These are phyloP conservation scores for Drosophila mulleri DNA, from an alignment of 2,888 invertebrate species.

Conservation along the genomic window DNA sequence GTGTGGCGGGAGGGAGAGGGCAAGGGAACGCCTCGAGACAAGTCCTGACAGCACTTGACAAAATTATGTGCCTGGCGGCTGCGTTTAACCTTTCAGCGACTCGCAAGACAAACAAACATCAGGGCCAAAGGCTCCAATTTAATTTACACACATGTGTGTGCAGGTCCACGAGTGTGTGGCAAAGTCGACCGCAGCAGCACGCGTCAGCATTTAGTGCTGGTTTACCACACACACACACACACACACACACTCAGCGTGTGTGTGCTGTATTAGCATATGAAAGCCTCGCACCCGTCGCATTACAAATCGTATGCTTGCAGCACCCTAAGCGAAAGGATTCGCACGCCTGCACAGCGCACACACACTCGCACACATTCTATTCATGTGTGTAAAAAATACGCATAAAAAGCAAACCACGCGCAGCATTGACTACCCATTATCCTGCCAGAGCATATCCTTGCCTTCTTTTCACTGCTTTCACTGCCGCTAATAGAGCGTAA, in stretches of 20 bases:
- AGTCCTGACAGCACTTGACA: conserved; percentile 79
- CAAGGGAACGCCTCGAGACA: conserved; percentile 32
- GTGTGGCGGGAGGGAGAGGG: background rate
- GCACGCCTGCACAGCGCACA: conserved; percentile 69
- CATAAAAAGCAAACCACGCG: conserved; percentile 43
- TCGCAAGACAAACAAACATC: conserved; percentile 51
- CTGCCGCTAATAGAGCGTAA: conserved; percentile 78
- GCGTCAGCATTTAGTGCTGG: conserved; percentile 76
- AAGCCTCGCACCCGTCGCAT: conserved; percentile 56
- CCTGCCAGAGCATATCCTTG: conserved; percentile 45
- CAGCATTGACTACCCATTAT: conserved; percentile 56
- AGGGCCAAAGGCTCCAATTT: conserved; percentile 16
- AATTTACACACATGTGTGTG: conserved; percentile 25
- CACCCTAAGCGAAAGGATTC: conserved; percentile 70
- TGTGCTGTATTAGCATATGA: conserved; percentile 66
- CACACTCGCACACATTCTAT: conserved; percentile 14
- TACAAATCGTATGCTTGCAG: conserved; percentile 63
- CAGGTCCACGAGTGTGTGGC: conserved; percentile 16
- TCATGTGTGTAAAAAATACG: conserved; percentile 54
- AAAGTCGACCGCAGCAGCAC: conserved; percentile 66
- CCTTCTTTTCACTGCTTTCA: conserved; percentile 27
- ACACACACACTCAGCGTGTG: conserved; percentile 31
- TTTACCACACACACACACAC: conserved; percentile 18
- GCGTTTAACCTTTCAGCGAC: conserved; percentile 75
- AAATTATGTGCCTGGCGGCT: conserved; percentile 74